Conservation (phyloP, 2,797 vertebrate species). For the Phrynocephalus vlangalii region DNA sequence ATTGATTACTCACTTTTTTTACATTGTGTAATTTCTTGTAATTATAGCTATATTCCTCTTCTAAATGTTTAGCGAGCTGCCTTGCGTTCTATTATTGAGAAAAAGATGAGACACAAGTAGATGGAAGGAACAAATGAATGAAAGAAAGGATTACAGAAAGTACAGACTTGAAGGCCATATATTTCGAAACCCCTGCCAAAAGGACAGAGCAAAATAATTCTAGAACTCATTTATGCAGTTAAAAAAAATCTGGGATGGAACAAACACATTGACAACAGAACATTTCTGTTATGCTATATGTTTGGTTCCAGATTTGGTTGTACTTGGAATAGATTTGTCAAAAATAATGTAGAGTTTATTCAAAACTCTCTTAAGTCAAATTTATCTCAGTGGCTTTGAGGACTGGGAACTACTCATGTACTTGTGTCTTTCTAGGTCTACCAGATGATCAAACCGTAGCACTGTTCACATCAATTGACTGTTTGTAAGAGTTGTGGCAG, state of each 20-base stretch:
- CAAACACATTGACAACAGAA: neutral
- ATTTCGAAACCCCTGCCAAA: neutral
- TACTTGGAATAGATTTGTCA: neutral
- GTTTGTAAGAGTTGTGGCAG: neutral
- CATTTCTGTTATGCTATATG: neutral
- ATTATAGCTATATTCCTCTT: no score
- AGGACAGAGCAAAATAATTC: neutral
- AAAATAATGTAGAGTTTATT: neutral
- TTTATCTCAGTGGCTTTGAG: neutral
- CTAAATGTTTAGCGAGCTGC: no score
- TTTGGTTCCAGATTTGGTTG: neutral
- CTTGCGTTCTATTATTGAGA: no score
- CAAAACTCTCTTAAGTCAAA: neutral
- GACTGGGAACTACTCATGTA: no score
- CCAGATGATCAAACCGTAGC: no score
- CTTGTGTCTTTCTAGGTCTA: neutral
- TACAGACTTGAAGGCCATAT: no score
- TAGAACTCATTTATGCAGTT: neutral
- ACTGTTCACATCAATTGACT: neutral
- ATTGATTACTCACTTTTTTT: no score
- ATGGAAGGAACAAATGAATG: no score
- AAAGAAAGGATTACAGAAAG: no score
- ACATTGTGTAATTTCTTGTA: no score
- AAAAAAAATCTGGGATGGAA: neutral
- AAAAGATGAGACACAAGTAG: no score